These are phyloP conservation scores for Chromoteleia sp. DNA, from an alignment of 2,888 invertebrate species.

Conservation along the genomic window DNA sequence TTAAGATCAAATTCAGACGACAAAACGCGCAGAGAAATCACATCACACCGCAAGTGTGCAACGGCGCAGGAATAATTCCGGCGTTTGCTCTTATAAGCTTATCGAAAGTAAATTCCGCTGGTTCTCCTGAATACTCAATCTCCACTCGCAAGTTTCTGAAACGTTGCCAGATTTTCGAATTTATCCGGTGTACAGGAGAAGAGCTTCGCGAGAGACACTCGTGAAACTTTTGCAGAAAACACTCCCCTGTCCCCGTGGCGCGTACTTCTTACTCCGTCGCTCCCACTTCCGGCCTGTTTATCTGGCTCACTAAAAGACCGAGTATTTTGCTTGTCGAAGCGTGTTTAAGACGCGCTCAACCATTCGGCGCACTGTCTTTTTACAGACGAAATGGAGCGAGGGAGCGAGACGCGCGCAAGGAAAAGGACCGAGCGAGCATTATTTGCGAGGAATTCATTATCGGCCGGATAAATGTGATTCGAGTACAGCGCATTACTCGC, in stretches of 20 bases:
- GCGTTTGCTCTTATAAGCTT: conserved; percentile 71
- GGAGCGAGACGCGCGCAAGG: neutral
- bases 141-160: conserved; percentile 65
- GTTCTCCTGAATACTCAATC: conserved; percentile 69
- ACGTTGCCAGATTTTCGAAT: conserved; percentile 70
- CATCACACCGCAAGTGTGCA: conserved; percentile 69
- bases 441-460: conserved; percentile 60
- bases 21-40: conserved; percentile 67
- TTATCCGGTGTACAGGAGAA: conserved; percentile 65
- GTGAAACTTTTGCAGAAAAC: conserved; percentile 64
- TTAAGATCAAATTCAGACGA: conserved; percentile 68
- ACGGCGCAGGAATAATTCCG: conserved; percentile 66
- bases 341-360: conserved; percentile 66
- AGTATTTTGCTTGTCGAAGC: conserved; percentile 69
- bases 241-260: conserved; percentile 30
- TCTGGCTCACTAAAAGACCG: conserved; percentile 66
- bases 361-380: conserved; percentile 55
- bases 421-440: conserved; percentile 15
- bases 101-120: conserved; percentile 69
- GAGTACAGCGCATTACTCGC: conserved; percentile 31
- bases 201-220: conserved; percentile 58
- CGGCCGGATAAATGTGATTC: conserved; percentile 51
- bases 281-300: conserved; percentile 62
- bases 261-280: conserved; percentile 55
- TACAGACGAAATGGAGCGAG: conserved; percentile 46